Percentiles rank a stretch among this genome's conserved stretches.
These are phyloP conservation scores for Podarcis muralis DNA, from an alignment of 2,113 vertebrate species.

Conservation along the genomic window DNA sequence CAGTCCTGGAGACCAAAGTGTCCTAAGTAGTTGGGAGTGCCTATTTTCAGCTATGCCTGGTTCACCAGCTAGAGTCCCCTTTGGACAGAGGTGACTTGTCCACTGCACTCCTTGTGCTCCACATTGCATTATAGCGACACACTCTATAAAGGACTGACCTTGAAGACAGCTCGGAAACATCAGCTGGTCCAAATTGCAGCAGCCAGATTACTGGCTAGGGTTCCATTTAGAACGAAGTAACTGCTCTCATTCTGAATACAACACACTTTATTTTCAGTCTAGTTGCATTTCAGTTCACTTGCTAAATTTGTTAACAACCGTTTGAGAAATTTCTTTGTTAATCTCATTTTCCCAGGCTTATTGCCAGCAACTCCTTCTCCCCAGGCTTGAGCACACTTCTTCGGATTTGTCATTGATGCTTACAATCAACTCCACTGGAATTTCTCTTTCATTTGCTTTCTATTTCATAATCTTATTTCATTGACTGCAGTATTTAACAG, in stretches of 20 bases:
- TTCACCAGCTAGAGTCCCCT: too few species aligned
- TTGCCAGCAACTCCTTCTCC: not conserved
- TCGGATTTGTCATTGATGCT: not conserved
- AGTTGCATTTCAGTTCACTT: too few species aligned
- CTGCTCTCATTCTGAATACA: not conserved
- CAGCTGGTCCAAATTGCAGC: too few species aligned
- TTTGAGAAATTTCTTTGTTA: not conserved
- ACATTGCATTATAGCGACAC: too few species aligned
- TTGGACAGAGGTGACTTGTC: too few species aligned
- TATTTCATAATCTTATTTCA: not conserved
- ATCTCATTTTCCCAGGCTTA: not conserved
- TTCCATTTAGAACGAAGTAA: not conserved
- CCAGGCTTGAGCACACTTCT: not conserved
- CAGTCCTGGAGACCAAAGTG: too few species aligned
- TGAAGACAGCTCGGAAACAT: too few species aligned
- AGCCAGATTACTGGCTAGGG: not conserved
- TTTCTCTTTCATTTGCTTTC: conserved; percentile 2
- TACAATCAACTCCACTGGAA: not conserved
- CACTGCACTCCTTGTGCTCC: too few species aligned
- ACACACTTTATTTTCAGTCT: not conserved
- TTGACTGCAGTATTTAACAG: not conserved
- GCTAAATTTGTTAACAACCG: not conserved
- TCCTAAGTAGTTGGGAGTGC: too few species aligned
- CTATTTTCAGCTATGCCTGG: too few species aligned
- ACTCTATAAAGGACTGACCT: too few species aligned